phyloP scores from a whole-genome alignment of 2,797 vertebrate species.

The Stomatorhinus walkeri region DNA sequence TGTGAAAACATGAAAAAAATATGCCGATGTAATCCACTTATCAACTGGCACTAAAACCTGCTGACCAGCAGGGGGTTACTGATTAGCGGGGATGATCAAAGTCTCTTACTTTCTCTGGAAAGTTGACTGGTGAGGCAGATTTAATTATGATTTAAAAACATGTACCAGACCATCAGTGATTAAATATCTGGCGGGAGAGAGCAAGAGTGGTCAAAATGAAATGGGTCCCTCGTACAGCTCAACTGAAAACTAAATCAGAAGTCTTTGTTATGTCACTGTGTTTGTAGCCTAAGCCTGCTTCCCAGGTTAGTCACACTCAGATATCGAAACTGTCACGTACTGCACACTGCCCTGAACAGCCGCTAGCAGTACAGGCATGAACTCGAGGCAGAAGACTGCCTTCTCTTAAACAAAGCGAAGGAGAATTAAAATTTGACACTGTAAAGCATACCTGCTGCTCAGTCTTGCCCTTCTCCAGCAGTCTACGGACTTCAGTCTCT shows the following conservation, averaged over 20 bases:
- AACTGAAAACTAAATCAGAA: not conserved
- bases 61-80: not conserved
- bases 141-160: not conserved
- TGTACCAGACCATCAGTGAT: not conserved
- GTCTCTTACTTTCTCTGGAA: not conserved
- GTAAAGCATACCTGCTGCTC: slow-evolving; percentile 79
- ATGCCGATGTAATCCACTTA: not conserved
- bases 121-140: not conserved
- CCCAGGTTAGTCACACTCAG: not conserved
- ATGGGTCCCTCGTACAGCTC: not conserved
- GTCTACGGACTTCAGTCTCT: slow-evolving; percentile 82
- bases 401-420: no score
- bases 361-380: not conserved
- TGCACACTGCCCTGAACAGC: not conserved
- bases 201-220: not conserved
- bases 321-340: not conserved
- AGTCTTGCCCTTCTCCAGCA: slow-evolving; percentile 86
- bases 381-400: not conserved
- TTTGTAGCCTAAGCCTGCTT: not conserved
- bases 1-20: not conserved
- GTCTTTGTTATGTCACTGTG: not conserved
- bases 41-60: not conserved
- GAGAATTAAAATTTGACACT: not conserved
- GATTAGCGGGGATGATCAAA: not conserved
- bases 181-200: not conserved